Conservation (phyloP, 2,888 invertebrate species). For the Xylota sylvarum region DNA sequence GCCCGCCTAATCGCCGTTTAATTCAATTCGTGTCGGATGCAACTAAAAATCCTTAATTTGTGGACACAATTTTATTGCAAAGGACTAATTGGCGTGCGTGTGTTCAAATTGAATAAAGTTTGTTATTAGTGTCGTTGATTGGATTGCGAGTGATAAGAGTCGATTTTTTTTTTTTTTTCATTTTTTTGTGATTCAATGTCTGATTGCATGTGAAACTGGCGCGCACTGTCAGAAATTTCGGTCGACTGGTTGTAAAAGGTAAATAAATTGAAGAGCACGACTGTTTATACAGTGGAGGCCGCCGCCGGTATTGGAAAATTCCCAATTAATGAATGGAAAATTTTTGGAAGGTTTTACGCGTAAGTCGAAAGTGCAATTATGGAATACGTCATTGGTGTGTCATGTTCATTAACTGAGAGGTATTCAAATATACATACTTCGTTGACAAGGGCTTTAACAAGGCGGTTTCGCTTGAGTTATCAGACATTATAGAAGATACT, state of each 20-base stretch:
- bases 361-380: neutral
- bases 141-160: conserved; percentile 7
- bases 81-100: neutral
- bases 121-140: neutral
- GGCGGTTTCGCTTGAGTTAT: neutral
- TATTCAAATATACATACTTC: neutral
- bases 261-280: neutral
- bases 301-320: conserved; percentile 10
- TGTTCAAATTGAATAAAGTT: neutral
- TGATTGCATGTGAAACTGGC: neutral
- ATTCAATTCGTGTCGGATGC: neutral
- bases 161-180: too few relatives aligned
- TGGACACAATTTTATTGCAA: neutral
- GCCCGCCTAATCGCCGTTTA: conserved; percentile 3
- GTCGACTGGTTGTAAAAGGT: conserved; percentile 4
- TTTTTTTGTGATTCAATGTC: neutral
- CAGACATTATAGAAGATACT: neutral
- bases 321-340: conserved; percentile 25
- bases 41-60: neutral
- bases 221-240: neutral
- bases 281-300: neutral
- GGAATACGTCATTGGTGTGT: neutral
- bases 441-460: neutral
- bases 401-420: neutral
- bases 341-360: neutral